phyloP scores from a whole-genome alignment of 2,888 invertebrate species.

The Steinernema hermaphroditum region DNA sequence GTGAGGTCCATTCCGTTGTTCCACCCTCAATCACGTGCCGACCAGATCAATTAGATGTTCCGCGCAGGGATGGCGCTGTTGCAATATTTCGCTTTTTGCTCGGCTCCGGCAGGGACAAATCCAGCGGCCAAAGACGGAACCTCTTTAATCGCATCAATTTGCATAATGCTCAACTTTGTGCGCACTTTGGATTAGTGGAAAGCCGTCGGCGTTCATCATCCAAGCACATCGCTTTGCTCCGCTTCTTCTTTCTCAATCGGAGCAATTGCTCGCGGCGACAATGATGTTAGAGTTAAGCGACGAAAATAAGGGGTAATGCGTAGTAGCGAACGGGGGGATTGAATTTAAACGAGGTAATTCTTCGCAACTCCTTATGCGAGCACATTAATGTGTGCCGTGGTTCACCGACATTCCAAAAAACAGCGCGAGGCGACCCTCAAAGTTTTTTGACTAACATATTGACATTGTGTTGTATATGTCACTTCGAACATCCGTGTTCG shows the following conservation, averaged over 20 bases:
- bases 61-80: not conserved
- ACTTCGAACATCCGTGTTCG: too few species aligned
- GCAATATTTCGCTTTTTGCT: not conserved
- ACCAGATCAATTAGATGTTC: not conserved
- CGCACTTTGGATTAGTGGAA: constrained; percentile 13
- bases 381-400: not conserved
- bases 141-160: constrained; percentile 24
- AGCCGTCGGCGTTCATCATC: not conserved
- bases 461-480: too few species aligned
- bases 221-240: not conserved
- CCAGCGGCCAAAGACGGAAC: not conserved
- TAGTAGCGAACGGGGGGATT: not conserved
- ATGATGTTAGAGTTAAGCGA: constrained; percentile 2
- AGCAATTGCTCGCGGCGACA: constrained; percentile 9
- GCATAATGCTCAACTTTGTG: constrained; percentile 20
- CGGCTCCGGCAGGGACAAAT: not conserved
- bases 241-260: not conserved
- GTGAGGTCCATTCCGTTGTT: not conserved
- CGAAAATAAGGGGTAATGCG: constrained; percentile 15
- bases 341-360: constrained; percentile 21
- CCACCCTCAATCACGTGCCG: not conserved
- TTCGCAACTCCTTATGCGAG: not conserved
- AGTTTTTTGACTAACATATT: too few species aligned
- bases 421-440: too few species aligned
- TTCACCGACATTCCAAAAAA: too few species aligned